phyloP scores from a whole-genome alignment of 2,888 invertebrate genomes.

The Stegana nigrithorax region DNA sequence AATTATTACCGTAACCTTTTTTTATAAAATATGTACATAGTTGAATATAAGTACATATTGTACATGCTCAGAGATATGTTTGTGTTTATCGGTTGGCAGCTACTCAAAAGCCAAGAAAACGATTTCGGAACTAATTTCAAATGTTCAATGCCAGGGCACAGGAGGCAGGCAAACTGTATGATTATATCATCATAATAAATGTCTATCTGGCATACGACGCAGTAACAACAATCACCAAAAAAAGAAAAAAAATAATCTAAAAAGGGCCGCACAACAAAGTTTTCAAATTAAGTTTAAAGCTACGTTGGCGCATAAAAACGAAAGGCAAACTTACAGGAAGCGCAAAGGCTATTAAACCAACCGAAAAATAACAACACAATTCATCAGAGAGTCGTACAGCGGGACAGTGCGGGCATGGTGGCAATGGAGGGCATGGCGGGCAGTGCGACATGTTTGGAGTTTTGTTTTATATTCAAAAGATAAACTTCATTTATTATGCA shows the following conservation, averaged over 20 bases:
- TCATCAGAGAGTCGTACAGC: neutral
- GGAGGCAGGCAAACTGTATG: conserved; percentile 45
- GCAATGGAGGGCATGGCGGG: conserved; percentile 25
- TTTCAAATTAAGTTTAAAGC: conserved; percentile 51
- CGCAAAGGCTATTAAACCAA: neutral
- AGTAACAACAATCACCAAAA: neutral
- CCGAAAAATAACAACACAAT: conserved; percentile 13
- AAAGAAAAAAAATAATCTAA: neutral
- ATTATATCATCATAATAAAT: conserved; percentile 61
- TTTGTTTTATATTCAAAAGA: conserved; percentile 42
- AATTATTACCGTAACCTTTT: too few relatives aligned
- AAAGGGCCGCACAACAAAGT: conserved; percentile 41
- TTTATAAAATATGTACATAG: too few relatives aligned
- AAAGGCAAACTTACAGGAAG: neutral
- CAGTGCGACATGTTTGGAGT: conserved; percentile 27
- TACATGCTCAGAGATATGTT: too few relatives aligned
- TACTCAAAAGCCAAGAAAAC: too few relatives aligned
- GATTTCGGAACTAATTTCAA: neutral
- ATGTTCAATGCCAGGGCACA: neutral
- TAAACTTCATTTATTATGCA: conserved; percentile 48
- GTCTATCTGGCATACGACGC: conserved; percentile 39
- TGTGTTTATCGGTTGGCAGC: too few relatives aligned
- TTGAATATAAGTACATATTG: too few relatives aligned
- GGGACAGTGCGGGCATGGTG: neutral
- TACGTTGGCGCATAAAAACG: neutral